Conservation (phyloP, 2,888 invertebrate species). For the Lepidochrysops patricia region DNA sequence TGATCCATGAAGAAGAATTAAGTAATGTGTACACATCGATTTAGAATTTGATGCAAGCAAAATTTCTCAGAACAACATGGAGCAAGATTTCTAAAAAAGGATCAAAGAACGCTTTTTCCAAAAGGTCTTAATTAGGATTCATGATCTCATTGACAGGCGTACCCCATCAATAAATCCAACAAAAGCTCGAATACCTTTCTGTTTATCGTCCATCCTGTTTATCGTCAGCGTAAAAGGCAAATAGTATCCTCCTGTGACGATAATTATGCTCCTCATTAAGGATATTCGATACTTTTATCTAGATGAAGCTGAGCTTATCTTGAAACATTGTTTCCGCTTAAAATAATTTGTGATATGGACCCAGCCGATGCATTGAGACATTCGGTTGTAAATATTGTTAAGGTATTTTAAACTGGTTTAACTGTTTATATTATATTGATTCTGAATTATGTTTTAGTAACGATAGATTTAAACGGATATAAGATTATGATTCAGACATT, state of each 20-base stretch:
- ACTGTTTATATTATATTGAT: not conserved
- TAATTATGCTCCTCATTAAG: constrained; percentile 31
- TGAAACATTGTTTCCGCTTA: not conserved
- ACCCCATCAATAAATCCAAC: not conserved
- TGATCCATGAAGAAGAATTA: too few species aligned
- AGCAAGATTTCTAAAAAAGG: not conserved
- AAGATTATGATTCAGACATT: not conserved
- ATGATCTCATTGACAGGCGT: not conserved
- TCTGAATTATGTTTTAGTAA: not conserved
- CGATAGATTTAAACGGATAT: not conserved
- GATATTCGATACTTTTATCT: constrained; percentile 18
- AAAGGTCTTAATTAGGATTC: not conserved
- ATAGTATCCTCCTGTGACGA: constrained; percentile 23
- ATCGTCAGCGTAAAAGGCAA: constrained; percentile 33
- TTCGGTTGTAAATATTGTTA: not conserved
- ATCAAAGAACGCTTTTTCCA: not conserved
- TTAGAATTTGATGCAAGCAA: too few species aligned
- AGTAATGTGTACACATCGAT: too few species aligned
- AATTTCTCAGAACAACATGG: too few species aligned
- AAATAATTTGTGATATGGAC: constrained; percentile 1
- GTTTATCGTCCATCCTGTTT: not conserved
- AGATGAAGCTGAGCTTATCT: constrained; percentile 1
- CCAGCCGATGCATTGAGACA: not conserved
- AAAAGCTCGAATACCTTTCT: not conserved
- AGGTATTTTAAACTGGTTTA: not conserved